These are phyloP conservation scores for Trichonephila inaurata DNA, from an alignment of 1,140 invertebrate species.

Conservation along the genomic window DNA sequence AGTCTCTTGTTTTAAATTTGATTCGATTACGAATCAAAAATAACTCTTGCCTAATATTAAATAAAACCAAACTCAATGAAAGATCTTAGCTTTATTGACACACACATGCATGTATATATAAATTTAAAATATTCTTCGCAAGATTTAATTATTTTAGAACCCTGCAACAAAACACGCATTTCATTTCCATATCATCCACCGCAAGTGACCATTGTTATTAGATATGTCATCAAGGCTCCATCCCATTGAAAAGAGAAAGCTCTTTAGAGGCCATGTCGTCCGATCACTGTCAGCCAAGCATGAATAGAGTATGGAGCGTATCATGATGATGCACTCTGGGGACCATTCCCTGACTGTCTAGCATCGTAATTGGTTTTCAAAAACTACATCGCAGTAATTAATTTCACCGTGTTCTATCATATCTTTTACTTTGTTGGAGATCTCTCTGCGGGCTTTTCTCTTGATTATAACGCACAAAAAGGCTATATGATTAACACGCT, in stretches of 20 bases:
- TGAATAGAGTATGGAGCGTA: conserved; percentile 37
- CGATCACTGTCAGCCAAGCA: conserved; percentile 15
- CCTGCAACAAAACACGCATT: too few species aligned
- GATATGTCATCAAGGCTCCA: conserved; percentile 21
- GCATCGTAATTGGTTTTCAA: conserved; percentile 73
- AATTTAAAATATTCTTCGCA: too few species aligned
- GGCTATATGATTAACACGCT: conserved; percentile 55
- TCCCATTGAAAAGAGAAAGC: conserved; percentile 20
- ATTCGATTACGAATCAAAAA: too few species aligned
- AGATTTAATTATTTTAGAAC: too few species aligned
- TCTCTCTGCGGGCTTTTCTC: conserved; percentile 55
- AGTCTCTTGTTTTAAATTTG: too few species aligned
- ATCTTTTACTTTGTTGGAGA: conserved; percentile 48
- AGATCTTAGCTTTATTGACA: too few species aligned
- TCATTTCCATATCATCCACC: neutral
- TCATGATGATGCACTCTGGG: conserved; percentile 21
- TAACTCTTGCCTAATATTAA: too few species aligned
- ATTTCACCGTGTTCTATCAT: conserved; percentile 72
- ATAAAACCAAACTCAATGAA: too few species aligned
- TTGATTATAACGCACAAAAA: conserved; percentile 56
- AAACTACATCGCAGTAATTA: conserved; percentile 74
- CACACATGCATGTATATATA: too few species aligned
- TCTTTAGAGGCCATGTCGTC: conserved; percentile 13
- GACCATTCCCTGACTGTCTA: conserved; percentile 34
- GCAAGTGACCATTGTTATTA: neutral